These are phyloP conservation scores for Drosophila nebulosa DNA, from an alignment of 1,140 invertebrate genomes.

Conservation along the genomic window DNA sequence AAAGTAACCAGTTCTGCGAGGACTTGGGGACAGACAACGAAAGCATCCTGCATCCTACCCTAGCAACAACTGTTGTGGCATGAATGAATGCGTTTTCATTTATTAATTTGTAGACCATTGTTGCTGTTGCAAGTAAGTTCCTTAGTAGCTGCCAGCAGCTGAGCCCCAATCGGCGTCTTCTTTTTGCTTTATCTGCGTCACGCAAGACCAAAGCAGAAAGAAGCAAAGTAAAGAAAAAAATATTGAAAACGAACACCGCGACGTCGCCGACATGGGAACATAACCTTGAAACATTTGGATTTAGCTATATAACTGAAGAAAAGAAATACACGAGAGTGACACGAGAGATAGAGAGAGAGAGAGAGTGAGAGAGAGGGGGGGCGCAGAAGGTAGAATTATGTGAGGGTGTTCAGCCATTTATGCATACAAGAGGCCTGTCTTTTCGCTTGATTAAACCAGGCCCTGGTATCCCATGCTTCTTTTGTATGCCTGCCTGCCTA, in stretches of 20 bases:
- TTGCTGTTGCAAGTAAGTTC: constrained; percentile 20
- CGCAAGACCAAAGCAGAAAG: constrained; percentile 36
- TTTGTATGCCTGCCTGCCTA: constrained; percentile 1
- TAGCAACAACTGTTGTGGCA: constrained; percentile 40
- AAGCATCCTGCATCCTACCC: constrained; percentile 1
- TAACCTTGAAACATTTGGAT: constrained; percentile 64
- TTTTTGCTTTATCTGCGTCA: constrained; percentile 44
- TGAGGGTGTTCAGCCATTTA: constrained; percentile 1
- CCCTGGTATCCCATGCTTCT: not conserved
- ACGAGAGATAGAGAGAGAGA: not conserved
- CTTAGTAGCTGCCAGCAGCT: constrained; percentile 21
- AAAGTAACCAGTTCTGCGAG: constrained; percentile 10
- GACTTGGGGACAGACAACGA: not conserved
- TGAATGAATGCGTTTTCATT: constrained; percentile 75
- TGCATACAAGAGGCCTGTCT: not conserved
- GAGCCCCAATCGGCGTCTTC: constrained; percentile 32
- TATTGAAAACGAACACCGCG: not conserved
- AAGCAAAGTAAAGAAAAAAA: constrained; percentile 43
- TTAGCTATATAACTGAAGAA: constrained; percentile 13
- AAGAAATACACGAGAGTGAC: not conserved
- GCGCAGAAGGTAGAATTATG: not conserved
- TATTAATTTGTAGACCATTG: constrained; percentile 69
- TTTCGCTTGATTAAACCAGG: constrained; percentile 40
- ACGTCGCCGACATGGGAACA: constrained; percentile 63
- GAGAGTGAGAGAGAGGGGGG: not conserved